These are phyloP conservation scores for Cherax destructor DNA, from an alignment of 1,140 invertebrate genomes.

Conservation along the genomic window DNA sequence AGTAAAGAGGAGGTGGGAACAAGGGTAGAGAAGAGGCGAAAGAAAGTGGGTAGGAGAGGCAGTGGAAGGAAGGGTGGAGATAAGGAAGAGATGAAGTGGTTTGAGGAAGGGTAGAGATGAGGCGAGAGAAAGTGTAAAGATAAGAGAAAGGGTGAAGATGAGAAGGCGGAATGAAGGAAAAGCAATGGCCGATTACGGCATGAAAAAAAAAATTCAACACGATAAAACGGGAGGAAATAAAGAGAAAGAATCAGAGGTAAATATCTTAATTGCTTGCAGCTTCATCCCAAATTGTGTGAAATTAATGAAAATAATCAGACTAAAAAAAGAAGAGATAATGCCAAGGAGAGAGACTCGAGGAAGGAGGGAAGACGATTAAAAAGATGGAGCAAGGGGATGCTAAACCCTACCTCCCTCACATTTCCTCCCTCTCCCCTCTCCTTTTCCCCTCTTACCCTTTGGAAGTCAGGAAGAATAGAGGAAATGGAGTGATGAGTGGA, in stretches of 20 bases:
- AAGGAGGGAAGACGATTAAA: constrained; percentile 34
- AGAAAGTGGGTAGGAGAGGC: no score
- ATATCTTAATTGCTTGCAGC: neutral
- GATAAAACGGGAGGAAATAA: neutral
- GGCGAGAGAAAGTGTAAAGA: no score
- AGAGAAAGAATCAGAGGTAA: neutral
- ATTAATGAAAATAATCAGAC: constrained; percentile 32
- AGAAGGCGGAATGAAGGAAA: no score
- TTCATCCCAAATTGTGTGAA: neutral
- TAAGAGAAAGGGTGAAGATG: no score
- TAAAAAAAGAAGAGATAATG: constrained; percentile 1
- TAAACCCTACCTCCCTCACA: neutral
- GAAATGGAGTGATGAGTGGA: no score
- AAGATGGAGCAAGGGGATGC: constrained; percentile 7
- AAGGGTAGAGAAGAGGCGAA: no score
- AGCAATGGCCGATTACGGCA: neutral
- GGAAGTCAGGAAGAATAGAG: neutral
- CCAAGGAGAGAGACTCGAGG: neutral
- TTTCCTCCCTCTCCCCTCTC: neutral
- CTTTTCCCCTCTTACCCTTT: neutral
- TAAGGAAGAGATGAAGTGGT: no score
- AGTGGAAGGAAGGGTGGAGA: no score
- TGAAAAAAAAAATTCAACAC: neutral
- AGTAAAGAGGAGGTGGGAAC: no score
- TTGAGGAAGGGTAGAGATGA: no score